These are phyloP conservation scores for Oscheius sp. DNA, from an alignment of 2,888 invertebrate species.

Conservation along the genomic window DNA sequence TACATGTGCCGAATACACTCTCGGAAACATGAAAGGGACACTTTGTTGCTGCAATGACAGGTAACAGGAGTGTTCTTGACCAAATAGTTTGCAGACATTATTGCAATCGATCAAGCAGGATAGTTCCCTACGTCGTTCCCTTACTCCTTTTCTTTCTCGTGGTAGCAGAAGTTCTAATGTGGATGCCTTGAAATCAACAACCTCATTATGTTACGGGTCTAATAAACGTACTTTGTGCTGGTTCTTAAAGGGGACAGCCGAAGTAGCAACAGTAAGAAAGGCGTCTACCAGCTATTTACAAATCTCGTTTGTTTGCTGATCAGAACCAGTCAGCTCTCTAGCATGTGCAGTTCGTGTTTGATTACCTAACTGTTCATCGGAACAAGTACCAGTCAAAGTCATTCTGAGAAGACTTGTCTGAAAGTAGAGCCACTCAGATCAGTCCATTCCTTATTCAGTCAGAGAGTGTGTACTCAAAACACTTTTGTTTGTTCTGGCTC, in stretches of 20 bases:
- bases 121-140: slow-evolving; percentile 19
- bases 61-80: slow-evolving; percentile 3
- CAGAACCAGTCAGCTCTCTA: too few species aligned
- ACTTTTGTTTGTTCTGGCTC: slow-evolving; percentile 20
- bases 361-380: too few species aligned
- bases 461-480: slow-evolving; percentile 7
- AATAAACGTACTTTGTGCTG: not conserved
- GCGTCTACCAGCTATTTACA: too few species aligned
- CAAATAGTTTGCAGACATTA: slow-evolving; percentile 9
- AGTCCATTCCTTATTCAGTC: too few species aligned
- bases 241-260: too few species aligned
- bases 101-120: slow-evolving; percentile 23
- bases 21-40: slow-evolving; percentile 59
- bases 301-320: too few species aligned
- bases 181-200: not conserved
- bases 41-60: slow-evolving; percentile 63
- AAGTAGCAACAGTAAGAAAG: too few species aligned
- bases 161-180: slow-evolving; percentile 18
- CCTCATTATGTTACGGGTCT: slow-evolving; percentile 12
- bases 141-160: slow-evolving; percentile 26
- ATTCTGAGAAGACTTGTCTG: too few species aligned
- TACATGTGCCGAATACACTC: slow-evolving; percentile 55
- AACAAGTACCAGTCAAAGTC: too few species aligned
- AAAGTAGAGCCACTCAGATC: too few species aligned
- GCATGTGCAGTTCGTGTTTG: too few species aligned